Percentiles rank a stretch among this genome's conserved stretches.
Evolutionary conservation across 2,888 invertebrate genomes (phyloP).

Genomic region (Diloba caeruleocephala): DNA sequence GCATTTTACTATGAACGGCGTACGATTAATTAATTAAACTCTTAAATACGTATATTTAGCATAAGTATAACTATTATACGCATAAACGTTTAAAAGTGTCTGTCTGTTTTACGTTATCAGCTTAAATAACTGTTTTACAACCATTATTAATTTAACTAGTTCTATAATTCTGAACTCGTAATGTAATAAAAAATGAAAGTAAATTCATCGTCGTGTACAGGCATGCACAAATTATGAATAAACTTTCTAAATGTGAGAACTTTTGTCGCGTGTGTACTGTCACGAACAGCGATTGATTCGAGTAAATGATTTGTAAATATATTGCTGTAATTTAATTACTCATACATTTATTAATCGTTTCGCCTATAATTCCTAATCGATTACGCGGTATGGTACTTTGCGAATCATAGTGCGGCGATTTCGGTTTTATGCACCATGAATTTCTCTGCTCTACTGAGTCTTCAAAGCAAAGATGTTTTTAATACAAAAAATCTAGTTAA

Average conservation of each 20-base stretch:
- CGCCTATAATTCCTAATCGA: slow-evolving; percentile 19
- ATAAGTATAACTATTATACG: no score
- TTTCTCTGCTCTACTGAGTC: no score
- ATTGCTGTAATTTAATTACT: slow-evolving; percentile 25
- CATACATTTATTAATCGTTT: slow-evolving; percentile 13
- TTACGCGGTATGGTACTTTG: not conserved
- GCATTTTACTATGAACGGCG: no score
- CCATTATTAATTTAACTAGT: not conserved
- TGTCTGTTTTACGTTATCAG: no score
- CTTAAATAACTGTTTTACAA: slow-evolving; percentile 7
- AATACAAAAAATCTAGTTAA: no score
- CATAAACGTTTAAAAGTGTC: no score
- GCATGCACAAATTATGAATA: slow-evolving; percentile 30
- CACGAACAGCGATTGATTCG: slow-evolving; percentile 28
- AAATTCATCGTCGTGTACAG: slow-evolving; percentile 18
- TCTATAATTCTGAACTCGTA: not conserved
- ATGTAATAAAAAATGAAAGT: slow-evolving; percentile 34
- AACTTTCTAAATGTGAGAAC: slow-evolving; percentile 41
- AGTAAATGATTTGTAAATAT: slow-evolving; percentile 30
- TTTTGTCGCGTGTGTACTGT: slow-evolving; percentile 40
- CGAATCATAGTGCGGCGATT: slow-evolving; percentile 1
- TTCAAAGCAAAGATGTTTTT: no score
- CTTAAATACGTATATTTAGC: no score
- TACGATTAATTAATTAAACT: no score
- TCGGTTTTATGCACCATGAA: no score